Base-by-base conservation (phyloP, 2,888 invertebrate genomes). In the Timandra comae region DNA sequence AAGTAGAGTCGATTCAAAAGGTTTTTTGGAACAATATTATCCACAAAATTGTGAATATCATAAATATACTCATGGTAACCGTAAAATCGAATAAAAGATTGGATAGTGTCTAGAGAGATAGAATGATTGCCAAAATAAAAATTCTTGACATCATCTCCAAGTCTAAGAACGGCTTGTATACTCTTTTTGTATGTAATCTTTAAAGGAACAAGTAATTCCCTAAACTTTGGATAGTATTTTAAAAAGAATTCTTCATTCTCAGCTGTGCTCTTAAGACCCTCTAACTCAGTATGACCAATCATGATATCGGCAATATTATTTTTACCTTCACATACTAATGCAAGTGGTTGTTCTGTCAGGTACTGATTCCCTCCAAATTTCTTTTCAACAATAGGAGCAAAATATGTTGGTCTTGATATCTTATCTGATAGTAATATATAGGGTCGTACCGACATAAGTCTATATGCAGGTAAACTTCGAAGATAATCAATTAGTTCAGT, bases 201-300 rank as follows among this genome's bases (percentile, higher is more conserved):
- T 4, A 29, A 31, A 3, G 58, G 56, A n/a, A 56, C 53, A 0
- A 56, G 26, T 5, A 43, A n/a, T 33, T 58, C 52, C 9, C 34
- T 23, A 16, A 38, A 52, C 19, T 29, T 33, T 1, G 43, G 39
- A 23, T 43, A 51, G 2, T 28, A 20, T 19, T 45, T 27, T n/a
- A 49, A 11, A 8, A 53, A 25, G 3, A n/a, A 13, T 7, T 38
- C 10, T 13, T 26, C 27, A 12, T 8, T 8, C 2, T 10, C 1
- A 3, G 25, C 27, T n/a, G 6, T 25, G 9, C 27, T 27, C 8
- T 23, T 2, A 38, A 9, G 2, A 91, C 91, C 72, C 93, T 24
- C 93, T 30, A 90, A 87, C 1, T 86, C 81, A 12, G 90, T 92
- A 5, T 90, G 56, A 7, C 93, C 93, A 19, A 90, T 76, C 63